Base-by-base conservation (phyloP, 1,140 invertebrate genomes). In the Daktulosphaira vitifoliae region DNA sequence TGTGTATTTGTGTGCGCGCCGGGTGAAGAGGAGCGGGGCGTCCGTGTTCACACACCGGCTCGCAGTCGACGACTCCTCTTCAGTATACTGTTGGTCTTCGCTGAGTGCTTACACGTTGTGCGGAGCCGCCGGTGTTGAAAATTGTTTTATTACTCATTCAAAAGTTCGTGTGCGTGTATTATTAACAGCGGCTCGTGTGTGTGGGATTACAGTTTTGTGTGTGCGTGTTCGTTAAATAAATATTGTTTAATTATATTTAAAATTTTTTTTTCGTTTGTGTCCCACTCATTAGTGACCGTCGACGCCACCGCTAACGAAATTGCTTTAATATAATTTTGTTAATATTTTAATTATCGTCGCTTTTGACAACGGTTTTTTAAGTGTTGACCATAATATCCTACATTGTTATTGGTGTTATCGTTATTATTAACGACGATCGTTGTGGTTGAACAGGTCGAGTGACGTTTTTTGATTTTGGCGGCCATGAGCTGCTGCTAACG, bases 401-500 rank as follows among this genome's bases (percentile, higher is more conserved):
- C n/a, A n/a, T n/a, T n/a, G n/a, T n/a, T n/a, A n/a, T n/a, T n/a
- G n/a, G n/a, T 33, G 29, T 33, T 33, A 33, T 33, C 29, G n/a
- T n/a, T n/a, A n/a, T n/a, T n/a, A n/a, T 33, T 6, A 33, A 33
- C 37, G 39, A 15, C 65, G 46, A 37, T 26, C 33, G 66, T 42
- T 22, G 33, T 48, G 15, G 20, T 20, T 46, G 54, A 25, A 23
- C n/a, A 38, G 15, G 37, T 11, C 39, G 20, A 44, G 46, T 48
- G 66, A 65, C 59, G 66, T 69, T 33, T 65, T 64, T 29, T 46
- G 44, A n/a, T n/a, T n/a, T 62, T 66, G 4, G 52, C 25, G 56
- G 56, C 56, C 62, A 68, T 69, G 66, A 48, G 42, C 56, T 70
- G 65, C 65, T 70, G 65, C 65, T 70, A 68, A 69, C 56, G 46